Base-by-base conservation (phyloP, 2,797 vertebrate species). In the Eulemur coronatus region DNA sequence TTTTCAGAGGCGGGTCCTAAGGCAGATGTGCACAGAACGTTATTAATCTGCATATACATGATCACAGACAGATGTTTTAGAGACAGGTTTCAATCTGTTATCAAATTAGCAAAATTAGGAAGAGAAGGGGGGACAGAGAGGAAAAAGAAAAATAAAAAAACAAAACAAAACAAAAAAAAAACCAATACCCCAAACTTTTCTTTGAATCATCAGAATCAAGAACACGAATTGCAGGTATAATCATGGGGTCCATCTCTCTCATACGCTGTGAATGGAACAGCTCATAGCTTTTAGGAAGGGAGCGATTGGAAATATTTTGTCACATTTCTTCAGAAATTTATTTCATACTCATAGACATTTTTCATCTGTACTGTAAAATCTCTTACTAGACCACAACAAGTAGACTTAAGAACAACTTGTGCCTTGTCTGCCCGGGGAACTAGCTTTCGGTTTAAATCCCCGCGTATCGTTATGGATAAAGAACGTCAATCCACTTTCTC, bases 281-380 rank as follows among this genome's bases (percentile, higher is more conserved):
- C 67, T 94, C 17, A 10, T 38, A 79, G n/a, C 30, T 91, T 91
- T 95, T 24, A 70, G 67, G 24, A 89, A 92, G 46, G 14, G 0
- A 11, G 2, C 43, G 50, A 82, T 35, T 80, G 28, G 28, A 96
- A 63, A 78, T 91, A 73, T 94, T 96, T 91, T 80, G 46, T 63
- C 48, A 30, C 63, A 41, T 72, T 95, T 95, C 81, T 96, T 92
- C 14, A 89, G 76, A 93, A 89, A 84, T 69, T 63, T 84, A 55
- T 92, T 91, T 92, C 43, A 85, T 84, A 15, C 24, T 57, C 26
- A 57, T 7, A 61, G 22, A 57, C 24, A 91, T 55, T 59, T 97
- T 96, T 67, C 63, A 26, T 75, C 4, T 89, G 12, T 22, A 82
- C 7, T 38, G 9, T n/a, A 96, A 85, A 76, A 81, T 96, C 92